These are phyloP conservation scores for Thelaira solivaga DNA, from an alignment of 2,888 invertebrate genomes.

Conservation along the genomic window DNA sequence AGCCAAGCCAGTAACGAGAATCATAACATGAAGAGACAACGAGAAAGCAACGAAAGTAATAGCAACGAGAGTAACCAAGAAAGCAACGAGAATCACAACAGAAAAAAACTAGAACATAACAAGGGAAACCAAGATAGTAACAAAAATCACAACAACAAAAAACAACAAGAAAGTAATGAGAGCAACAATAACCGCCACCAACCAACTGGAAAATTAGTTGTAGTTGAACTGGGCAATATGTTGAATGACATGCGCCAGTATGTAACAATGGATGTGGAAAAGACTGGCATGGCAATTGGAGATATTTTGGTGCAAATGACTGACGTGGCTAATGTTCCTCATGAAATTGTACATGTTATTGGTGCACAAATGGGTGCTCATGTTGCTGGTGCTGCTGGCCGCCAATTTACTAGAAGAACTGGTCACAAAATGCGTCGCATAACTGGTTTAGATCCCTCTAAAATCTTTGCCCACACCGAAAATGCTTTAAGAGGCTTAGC, in stretches of 20 bases:
- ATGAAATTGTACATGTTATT: slow-evolving; percentile 71
- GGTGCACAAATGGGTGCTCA: slow-evolving; percentile 73
- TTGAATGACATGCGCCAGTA: slow-evolving; percentile 67
- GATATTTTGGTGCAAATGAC: slow-evolving; percentile 68
- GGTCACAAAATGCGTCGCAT: slow-evolving; percentile 72
- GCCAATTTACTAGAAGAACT: slow-evolving; percentile 69
- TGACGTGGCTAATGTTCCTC: slow-evolving; percentile 66
- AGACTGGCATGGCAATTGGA: slow-evolving; percentile 68
- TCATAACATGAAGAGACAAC: slow-evolving; percentile 46
- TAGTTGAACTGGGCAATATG: slow-evolving; percentile 71
- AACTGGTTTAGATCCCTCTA: slow-evolving; percentile 74
- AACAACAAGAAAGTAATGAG: slow-evolving; percentile 1
- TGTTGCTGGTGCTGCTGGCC: slow-evolving; percentile 73
- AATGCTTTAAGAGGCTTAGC: slow-evolving; percentile 68
- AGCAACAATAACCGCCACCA: not conserved
- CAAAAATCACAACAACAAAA: slow-evolving; percentile 46
- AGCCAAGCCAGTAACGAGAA: not conserved
- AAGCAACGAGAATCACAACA: not conserved
- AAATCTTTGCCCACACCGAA: slow-evolving; percentile 67
- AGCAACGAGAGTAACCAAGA: slow-evolving; percentile 50
- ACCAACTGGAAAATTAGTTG: slow-evolving; percentile 69
- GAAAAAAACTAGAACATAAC: slow-evolving; percentile 4
- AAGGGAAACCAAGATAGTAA: slow-evolving; percentile 36
- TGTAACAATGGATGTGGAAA: slow-evolving; percentile 68
- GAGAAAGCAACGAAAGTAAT: not conserved